Percentiles rank a stretch among this genome's conserved stretches.
These are phyloP conservation scores for Rhingia rostrata DNA, from an alignment of 2,888 invertebrate genomes.

Conservation along the genomic window DNA sequence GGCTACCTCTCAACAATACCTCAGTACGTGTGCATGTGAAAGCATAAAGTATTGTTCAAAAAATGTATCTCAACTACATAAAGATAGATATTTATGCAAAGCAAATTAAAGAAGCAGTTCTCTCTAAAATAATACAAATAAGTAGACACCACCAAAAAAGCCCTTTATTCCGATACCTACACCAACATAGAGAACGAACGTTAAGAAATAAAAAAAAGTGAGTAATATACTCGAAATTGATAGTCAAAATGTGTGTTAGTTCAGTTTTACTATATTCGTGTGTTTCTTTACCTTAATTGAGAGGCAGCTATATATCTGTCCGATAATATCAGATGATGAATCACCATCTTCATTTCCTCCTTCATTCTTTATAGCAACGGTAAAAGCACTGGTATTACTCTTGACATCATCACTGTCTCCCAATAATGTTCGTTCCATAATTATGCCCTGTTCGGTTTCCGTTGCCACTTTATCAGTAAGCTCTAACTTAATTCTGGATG, in stretches of 20 bases:
- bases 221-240: conserved; percentile 8
- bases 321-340: conserved; percentile 83
- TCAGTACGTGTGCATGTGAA: too few relatives aligned
- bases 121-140: neutral
- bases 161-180: conserved; percentile 6
- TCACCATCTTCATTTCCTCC: conserved; percentile 77
- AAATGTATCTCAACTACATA: too few relatives aligned
- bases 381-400: conserved; percentile 36
- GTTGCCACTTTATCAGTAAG: conserved; percentile 14
- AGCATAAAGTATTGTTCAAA: too few relatives aligned
- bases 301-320: conserved; percentile 90
- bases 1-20: too few relatives aligned
- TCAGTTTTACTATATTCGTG: conserved; percentile 67
- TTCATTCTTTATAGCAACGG: conserved; percentile 56
- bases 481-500: conserved; percentile 52
- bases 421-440: conserved; percentile 39
- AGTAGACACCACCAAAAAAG: conserved; percentile 1
- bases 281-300: conserved; percentile 88
- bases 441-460: conserved; percentile 34
- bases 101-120: neutral
- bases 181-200: neutral
- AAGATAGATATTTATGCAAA: neutral
- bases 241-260: conserved; percentile 42
- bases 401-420: conserved; percentile 47
- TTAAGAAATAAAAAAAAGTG: conserved; percentile 1